Percentiles rank a stretch among this genome's conserved stretches.
Evolutionary conservation across 2,797 vertebrate genomes (phyloP).

Genomic region (Pristis pectinata): DNA sequence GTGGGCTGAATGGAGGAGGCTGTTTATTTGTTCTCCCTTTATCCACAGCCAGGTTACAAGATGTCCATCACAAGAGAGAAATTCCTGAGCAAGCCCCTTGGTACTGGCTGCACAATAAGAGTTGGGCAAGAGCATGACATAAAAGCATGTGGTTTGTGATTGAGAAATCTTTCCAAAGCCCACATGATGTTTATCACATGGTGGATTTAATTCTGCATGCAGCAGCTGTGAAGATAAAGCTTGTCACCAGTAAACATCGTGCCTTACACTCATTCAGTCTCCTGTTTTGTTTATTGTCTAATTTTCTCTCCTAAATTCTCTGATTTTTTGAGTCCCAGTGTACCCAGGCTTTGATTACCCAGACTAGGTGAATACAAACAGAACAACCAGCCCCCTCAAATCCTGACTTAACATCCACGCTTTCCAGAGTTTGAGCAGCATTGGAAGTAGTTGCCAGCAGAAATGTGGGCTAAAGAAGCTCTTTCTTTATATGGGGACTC

Average conservation of each 20-base stretch:
- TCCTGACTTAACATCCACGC: not conserved
- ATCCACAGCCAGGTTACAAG: not conserved
- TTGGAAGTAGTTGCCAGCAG: not conserved
- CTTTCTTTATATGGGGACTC: not conserved
- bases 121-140: not conserved
- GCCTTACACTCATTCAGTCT: not conserved
- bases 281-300: not conserved
- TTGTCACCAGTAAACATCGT: not conserved
- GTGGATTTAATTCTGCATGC: not conserved
- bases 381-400: too few species aligned
- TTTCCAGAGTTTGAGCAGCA: not conserved
- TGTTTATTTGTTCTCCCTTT: not conserved
- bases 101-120: not conserved
- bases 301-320: not conserved
- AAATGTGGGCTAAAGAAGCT: not conserved
- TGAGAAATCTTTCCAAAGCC: not conserved
- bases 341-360: not conserved
- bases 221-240: not conserved
- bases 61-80: not conserved
- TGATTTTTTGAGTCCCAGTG: not conserved
- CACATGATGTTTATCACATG: constrained; percentile 14
- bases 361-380: not conserved
- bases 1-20: not conserved
- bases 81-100: not conserved
- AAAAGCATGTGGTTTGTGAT: not conserved